phyloP scores from a whole-genome alignment of 2,797 vertebrate genomes.

The Pipistrellus pygmaeus region DNA sequence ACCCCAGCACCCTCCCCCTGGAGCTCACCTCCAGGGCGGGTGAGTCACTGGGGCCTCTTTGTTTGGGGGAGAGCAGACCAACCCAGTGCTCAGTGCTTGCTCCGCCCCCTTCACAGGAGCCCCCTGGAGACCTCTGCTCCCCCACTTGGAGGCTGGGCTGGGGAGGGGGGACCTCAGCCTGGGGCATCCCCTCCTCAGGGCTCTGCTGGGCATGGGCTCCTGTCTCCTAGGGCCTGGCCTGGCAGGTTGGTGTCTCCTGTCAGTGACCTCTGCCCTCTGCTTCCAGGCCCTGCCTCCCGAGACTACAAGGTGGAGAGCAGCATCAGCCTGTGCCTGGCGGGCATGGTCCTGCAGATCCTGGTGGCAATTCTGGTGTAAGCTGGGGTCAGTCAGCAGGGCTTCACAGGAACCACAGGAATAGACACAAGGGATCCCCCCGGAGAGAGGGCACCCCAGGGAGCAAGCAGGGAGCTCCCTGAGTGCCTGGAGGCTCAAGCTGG shows the following conservation, averaged over 20 bases:
- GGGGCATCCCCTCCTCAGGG: fast-evolving
- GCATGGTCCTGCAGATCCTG: background rate
- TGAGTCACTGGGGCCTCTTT: background rate
- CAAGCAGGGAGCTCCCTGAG: background rate
- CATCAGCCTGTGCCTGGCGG: background rate
- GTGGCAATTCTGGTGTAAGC: background rate
- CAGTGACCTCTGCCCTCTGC: background rate
- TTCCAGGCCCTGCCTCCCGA: background rate
- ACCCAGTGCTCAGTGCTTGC: too few species aligned
- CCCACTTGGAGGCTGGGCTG: too few species aligned
- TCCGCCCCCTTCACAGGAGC: too few species aligned
- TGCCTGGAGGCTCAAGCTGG: fast-evolving
- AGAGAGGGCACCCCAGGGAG: too few species aligned
- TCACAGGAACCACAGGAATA: fast-evolving
- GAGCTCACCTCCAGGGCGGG: fast-evolving
- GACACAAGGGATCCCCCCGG: fast-evolving
- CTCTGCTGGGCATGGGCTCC: background rate
- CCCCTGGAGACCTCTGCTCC: too few species aligned
- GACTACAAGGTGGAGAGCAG: fast-evolving
- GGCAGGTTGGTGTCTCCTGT: fast-evolving
- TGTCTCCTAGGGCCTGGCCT: too few species aligned
- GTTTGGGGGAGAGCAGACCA: background rate
- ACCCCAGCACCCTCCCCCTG: fast-evolving
- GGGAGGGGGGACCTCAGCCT: background rate
- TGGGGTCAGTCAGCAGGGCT: background rate